A percentile compares a stretch with the other conserved stretches of the same genome.
These are phyloP conservation scores for Chaunax sp. DNA, from an alignment of 2,797 vertebrate species.

Conservation along the genomic window DNA sequence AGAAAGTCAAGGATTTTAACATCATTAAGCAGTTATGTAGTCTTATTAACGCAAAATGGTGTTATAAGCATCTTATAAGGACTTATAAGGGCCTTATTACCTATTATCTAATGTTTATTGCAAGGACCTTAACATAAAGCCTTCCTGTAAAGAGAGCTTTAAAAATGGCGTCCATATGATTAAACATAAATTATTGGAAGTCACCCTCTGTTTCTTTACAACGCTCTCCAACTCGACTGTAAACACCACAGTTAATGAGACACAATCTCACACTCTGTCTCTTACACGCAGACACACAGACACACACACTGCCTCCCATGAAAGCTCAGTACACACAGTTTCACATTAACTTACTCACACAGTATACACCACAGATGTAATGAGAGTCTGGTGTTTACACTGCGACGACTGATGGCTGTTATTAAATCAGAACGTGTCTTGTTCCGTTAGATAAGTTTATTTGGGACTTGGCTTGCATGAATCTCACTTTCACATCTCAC, in stretches of 20 bases:
- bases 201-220: slow-evolving; percentile 44
- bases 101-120: too few species aligned
- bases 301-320: neutral
- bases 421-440: slow-evolving; percentile 51
- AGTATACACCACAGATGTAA: slow-evolving; percentile 53
- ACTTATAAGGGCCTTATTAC: too few species aligned
- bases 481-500: slow-evolving; percentile 28
- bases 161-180: slow-evolving; percentile 46
- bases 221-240: slow-evolving; percentile 52
- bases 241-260: slow-evolving; percentile 69
- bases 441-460: slow-evolving; percentile 50
- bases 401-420: slow-evolving; percentile 62
- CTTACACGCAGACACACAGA: slow-evolving; percentile 10
- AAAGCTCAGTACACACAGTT: slow-evolving; percentile 14
- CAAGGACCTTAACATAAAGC: too few species aligned
- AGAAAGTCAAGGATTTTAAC: too few species aligned
- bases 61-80: too few species aligned
- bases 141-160: neutral
- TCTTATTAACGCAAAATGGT: too few species aligned
- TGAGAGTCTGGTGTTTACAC: slow-evolving; percentile 55
- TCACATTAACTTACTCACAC: slow-evolving; percentile 8
- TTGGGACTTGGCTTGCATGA: slow-evolving; percentile 27
- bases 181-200: slow-evolving; percentile 62
- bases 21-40: too few species aligned
- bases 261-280: slow-evolving; percentile 35